These are phyloP conservation scores for Ispidina lecontei DNA, from an alignment of 2,797 vertebrate species.

Conservation along the genomic window DNA sequence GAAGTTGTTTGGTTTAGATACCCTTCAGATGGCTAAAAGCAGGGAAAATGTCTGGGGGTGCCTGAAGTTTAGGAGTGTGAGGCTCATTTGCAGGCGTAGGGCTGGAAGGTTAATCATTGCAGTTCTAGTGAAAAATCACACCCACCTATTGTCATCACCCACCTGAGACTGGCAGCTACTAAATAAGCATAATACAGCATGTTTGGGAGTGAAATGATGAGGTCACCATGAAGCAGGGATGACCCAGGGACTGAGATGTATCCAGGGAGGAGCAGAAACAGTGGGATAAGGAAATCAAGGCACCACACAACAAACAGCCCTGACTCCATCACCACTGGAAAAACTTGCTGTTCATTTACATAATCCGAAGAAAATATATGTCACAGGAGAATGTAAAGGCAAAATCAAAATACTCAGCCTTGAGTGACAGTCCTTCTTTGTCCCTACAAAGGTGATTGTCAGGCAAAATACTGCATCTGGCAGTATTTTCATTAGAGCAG, in stretches of 20 bases:
- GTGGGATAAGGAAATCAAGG: rapidly evolving
- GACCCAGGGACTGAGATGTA: neutral
- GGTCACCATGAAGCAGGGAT: neutral
- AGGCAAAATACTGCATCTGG: neutral
- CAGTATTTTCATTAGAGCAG: neutral
- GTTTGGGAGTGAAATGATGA: too few species aligned
- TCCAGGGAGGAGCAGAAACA: neutral
- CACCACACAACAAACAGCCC: neutral
- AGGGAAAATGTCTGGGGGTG: neutral
- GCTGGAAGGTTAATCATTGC: neutral
- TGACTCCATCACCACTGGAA: neutral
- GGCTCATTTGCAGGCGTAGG: neutral
- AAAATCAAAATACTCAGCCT: neutral
- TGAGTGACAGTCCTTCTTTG: neutral
- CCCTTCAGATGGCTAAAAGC: neutral
- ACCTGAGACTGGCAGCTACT: neutral
- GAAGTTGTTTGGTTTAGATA: neutral
- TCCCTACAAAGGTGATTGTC: neutral
- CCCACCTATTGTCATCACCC: neutral
- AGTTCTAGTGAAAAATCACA: neutral
- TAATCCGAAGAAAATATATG: neutral
- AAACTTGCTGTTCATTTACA: neutral
- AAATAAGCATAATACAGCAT: neutral
- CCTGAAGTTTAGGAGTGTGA: neutral
- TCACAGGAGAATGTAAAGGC: neutral